Evolutionary conservation across 2,888 invertebrate species (phyloP).

Genomic region (Drosophila seclusa): DNA sequence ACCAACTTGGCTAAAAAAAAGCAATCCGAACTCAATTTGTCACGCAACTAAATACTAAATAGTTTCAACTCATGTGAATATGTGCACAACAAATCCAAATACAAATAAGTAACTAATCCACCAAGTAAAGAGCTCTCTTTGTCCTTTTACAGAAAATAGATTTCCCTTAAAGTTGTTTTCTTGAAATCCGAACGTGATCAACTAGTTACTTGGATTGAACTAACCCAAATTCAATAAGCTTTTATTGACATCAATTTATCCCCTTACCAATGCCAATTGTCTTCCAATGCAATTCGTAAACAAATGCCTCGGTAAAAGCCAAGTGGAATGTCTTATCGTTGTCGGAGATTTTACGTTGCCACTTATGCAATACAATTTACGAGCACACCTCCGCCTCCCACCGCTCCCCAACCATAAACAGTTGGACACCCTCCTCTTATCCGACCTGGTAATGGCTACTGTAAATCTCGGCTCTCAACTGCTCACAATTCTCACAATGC

Average conservation of each 20-base stretch:
- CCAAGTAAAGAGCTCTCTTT: background rate
- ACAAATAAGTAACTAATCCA: background rate
- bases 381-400: background rate
- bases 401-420: background rate
- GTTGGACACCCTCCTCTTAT: background rate
- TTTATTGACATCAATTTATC: conserved; percentile 33
- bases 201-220: conserved; percentile 10
- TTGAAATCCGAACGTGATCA: background rate
- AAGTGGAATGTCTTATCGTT: conserved; percentile 53
- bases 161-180: background rate
- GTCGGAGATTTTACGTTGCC: conserved; percentile 54
- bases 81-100: background rate
- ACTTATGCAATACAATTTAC: conserved; percentile 66
- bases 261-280: conserved; percentile 17
- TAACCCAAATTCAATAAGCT: conserved; percentile 10
- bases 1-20: background rate
- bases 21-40: background rate
- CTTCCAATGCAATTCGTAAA: conserved; percentile 30
- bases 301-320: conserved; percentile 50
- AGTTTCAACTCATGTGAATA: background rate
- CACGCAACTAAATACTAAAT: background rate
- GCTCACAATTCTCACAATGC: conserved; percentile 69
- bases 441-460: conserved; percentile 47
- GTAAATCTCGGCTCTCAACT: conserved; percentile 72
- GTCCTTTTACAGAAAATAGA: background rate